These are phyloP conservation scores for Toxotes jaculatrix DNA, from an alignment of 2,113 vertebrate genomes.

Conservation along the genomic window DNA sequence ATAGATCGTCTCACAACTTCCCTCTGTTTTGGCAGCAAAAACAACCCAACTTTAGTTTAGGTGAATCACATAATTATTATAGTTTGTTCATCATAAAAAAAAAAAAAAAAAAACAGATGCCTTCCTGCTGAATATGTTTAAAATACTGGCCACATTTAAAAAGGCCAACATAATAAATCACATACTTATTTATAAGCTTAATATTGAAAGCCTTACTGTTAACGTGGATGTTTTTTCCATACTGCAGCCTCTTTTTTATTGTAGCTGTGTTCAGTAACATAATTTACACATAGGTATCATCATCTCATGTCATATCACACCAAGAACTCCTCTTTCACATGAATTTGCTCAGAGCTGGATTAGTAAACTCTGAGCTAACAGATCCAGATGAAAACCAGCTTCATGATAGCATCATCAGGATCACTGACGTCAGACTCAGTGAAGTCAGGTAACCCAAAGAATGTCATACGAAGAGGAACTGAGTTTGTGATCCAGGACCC, in stretches of 20 bases:
- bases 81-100: too few species aligned
- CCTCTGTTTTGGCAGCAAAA: too few species aligned
- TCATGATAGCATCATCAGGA: background rate
- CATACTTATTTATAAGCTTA: too few species aligned
- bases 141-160: too few species aligned
- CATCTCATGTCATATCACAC: background rate
- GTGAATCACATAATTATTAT: too few species aligned
- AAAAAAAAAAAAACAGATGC: too few species aligned
- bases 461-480: background rate
- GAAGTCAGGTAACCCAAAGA: background rate
- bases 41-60: too few species aligned
- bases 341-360: background rate
- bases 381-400: background rate
- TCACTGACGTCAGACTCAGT: background rate
- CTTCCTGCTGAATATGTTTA: too few species aligned
- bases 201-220: too few species aligned
- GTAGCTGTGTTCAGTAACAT: background rate
- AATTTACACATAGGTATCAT: background rate
- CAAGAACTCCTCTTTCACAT: background rate
- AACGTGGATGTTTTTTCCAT: background rate
- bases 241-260: background rate
- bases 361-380: background rate
- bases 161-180: too few species aligned
- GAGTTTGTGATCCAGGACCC: slow-evolving; percentile 18
- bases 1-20: too few species aligned